These are phyloP conservation scores for Pterois miles DNA, from an alignment of 2,797 vertebrate species.

Conservation along the genomic window DNA sequence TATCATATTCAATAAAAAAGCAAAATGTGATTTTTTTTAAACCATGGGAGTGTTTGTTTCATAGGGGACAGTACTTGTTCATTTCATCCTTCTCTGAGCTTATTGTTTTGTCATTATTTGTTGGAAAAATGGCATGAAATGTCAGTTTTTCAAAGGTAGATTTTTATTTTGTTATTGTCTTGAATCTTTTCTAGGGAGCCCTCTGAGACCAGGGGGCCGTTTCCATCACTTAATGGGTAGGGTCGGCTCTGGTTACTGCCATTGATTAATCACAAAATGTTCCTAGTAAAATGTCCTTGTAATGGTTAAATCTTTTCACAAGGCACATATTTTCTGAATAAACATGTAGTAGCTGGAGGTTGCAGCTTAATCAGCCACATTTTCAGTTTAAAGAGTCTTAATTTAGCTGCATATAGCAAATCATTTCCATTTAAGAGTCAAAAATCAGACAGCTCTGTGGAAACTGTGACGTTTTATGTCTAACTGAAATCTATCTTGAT, in stretches of 20 bases:
- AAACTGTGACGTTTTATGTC: background rate
- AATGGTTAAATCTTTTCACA: conserved; percentile 9
- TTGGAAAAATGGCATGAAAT: background rate
- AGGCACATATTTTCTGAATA: conserved; percentile 10
- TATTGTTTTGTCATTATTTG: background rate
- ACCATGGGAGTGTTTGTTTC: too few relatives aligned
- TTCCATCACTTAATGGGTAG: background rate
- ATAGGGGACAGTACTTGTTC: too few relatives aligned
- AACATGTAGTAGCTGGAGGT: background rate
- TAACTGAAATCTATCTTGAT: background rate
- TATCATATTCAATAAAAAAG: background rate
- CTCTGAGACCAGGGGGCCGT: background rate
- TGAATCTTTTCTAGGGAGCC: background rate
- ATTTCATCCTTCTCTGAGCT: fast-evolving
- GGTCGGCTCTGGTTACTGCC: background rate
- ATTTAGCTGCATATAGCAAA: background rate
- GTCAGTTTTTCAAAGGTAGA: background rate
- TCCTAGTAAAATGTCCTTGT: conserved; percentile 21
- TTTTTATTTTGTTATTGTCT: background rate
- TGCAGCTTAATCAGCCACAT: conserved; percentile 4
- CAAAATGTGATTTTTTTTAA: background rate
- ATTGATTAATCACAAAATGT: conserved; percentile 10
- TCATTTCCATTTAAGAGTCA: background rate
- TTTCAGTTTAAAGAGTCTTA: too few relatives aligned
- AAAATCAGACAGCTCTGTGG: background rate